Evolutionary conservation across 2,797 vertebrate species (phyloP).

Genomic region (Sternotherus odoratus): DNA sequence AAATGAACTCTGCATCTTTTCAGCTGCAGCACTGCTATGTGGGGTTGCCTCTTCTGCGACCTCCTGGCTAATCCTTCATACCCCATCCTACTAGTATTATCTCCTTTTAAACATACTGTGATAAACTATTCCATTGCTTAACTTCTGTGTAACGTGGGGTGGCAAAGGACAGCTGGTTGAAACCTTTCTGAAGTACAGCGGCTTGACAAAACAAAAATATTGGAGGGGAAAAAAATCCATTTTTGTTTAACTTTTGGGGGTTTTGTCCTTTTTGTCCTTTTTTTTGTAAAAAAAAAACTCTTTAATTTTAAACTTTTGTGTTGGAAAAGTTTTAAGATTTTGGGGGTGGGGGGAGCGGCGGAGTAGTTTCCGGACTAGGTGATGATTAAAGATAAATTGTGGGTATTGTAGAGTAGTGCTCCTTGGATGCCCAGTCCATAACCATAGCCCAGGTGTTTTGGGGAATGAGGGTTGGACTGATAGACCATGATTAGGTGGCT

Average conservation of each 20-base stretch:
- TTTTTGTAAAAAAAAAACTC: too few species aligned
- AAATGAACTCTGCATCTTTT: not conserved
- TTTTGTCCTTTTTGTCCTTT: not conserved
- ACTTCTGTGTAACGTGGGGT: not conserved
- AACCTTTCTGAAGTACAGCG: not conserved
- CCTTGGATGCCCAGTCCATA: not conserved
- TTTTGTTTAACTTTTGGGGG: not conserved
- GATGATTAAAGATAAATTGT: too few species aligned
- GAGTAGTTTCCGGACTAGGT: not conserved
- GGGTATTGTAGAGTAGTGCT: not conserved
- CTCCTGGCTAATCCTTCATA: not conserved
- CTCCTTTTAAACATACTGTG: not conserved
- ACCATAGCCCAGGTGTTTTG: not conserved
- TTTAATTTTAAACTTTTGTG: not conserved
- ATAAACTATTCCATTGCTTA: not conserved
- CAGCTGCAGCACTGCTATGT: not conserved
- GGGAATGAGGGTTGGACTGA: not conserved
- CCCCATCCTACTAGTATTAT: accelerated
- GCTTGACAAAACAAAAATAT: not conserved
- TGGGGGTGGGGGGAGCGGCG: not conserved
- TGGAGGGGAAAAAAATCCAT: not conserved
- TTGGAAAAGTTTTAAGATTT: not conserved
- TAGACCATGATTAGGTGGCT: not conserved
- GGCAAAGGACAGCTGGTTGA: not conserved
- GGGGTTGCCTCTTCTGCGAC: accelerated